Evolutionary conservation across 1,140 invertebrate species (phyloP), one percentile per base, ranked within the genome.

Genomic region (Bicyclus anynana): DNA sequence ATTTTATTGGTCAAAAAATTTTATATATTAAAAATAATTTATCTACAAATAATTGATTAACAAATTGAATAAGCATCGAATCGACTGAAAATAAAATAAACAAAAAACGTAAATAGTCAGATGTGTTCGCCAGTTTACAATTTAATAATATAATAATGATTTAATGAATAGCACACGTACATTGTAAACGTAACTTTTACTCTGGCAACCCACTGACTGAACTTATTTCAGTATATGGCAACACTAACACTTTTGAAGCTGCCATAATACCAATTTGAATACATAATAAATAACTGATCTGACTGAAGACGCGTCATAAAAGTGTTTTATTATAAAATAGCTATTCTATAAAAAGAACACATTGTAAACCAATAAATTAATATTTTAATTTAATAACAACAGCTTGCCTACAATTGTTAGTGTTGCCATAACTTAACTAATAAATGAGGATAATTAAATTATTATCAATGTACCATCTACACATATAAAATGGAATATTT

Each of bases 1-100:
- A 79, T 79, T 80, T 77, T 84, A 83, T 83, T 87, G 77, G 80
- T 85, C 84, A 77, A 78, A 86, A 78, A 10, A 33, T 1, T 76
- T 73, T 77, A 84, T 80, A 80, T 83, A 83, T 81, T 78, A 82
- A 83, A 82, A 82, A 85, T 84, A 84, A 87, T 84, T 84, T 83
- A 86, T 83, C 78, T 86, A 87, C 75, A 87, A 64, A 80, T 62
- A 17, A 16, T 3, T 65, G 73, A 83, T 83, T 77, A 80, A 86
- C 63, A 72, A 74, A 75, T 71, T 74, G 54, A 74, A 80, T 77
- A 81, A 80, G 66, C 80, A 78, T 67, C 17, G 29, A 50, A 35
- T 37, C 49, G 33, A 26, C 1, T 16, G 13, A 16, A 50, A 50
- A 50, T 38, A 38, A 20, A 21, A 21, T 38, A 51, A 51, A 51